Evolutionary conservation across 2,113 vertebrate species (phyloP).

Genomic region (Heteronetta atricapilla): DNA sequence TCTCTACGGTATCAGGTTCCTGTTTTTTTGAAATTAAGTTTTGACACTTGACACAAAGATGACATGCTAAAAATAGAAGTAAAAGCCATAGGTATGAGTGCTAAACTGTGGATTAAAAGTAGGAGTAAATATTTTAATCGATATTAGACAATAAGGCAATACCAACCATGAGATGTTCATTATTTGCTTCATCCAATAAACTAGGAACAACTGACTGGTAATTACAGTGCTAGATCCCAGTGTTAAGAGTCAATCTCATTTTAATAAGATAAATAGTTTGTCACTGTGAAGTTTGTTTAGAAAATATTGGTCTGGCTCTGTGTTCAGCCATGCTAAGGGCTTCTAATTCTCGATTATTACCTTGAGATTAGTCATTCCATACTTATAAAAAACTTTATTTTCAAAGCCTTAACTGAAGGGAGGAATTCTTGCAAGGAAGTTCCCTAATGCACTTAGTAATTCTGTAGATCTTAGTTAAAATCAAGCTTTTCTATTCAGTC

Average conservation of each 20-base stretch:
- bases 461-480: neutral
- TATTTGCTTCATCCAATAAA: conserved; percentile 69
- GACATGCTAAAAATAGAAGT: conserved; percentile 64
- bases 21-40: conserved; percentile 54
- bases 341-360: neutral
- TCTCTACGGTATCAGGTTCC: conserved; percentile 74
- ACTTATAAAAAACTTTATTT: neutral
- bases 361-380: neutral
- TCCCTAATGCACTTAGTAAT: neutral
- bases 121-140: conserved; percentile 82
- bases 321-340: neutral
- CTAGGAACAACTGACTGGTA: neutral
- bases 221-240: neutral
- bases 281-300: neutral
- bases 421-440: neutral
- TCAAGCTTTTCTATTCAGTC: neutral
- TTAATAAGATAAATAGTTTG: neutral
- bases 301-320: neutral
- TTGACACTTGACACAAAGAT: conserved; percentile 72
- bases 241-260: neutral
- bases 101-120: conserved; percentile 76
- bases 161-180: conserved; percentile 64
- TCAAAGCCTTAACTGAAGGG: conserved; percentile 27
- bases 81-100: conserved; percentile 82
- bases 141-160: conserved; percentile 82